These are phyloP conservation scores for Cynoglossus semilaevis DNA, from an alignment of 2,113 vertebrate genomes.

Conservation along the genomic window DNA sequence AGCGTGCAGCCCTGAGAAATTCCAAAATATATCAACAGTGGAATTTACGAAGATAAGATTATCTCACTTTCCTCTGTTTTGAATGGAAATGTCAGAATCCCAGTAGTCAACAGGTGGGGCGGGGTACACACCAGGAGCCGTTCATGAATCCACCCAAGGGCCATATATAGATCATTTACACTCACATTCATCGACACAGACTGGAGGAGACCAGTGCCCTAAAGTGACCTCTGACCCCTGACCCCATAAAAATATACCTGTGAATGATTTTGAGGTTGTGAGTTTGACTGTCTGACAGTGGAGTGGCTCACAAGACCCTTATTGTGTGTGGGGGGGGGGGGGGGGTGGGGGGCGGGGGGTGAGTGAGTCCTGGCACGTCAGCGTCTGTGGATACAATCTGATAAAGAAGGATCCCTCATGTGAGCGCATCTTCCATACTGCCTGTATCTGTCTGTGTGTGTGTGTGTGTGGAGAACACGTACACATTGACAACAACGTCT, in stretches of 20 bases:
- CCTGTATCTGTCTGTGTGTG: background rate
- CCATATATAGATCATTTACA: no score
- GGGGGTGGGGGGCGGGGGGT: slow-evolving; percentile 6
- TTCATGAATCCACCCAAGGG: no score
- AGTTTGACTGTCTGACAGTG: background rate
- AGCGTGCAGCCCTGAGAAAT: slow-evolving; percentile 16
- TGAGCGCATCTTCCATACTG: background rate
- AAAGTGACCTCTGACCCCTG: no score
- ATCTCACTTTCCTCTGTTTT: no score
- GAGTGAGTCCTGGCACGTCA: slow-evolving; percentile 10
- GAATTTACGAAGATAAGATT: background rate
- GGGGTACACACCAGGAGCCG: no score
- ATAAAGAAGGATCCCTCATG: slow-evolving; percentile 14
- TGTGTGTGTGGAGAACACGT: background rate
- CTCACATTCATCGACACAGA: no score
- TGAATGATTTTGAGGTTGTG: no score
- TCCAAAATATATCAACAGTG: slow-evolving; percentile 10
- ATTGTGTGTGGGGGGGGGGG: slow-evolving; percentile 3
- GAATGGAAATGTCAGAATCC: background rate
- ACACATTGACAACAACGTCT: background rate
- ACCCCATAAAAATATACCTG: no score
- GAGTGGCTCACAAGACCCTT: background rate
- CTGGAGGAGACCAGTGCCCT: no score
- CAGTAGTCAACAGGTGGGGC: background rate
- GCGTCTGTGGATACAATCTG: slow-evolving; percentile 2